Conservation (phyloP, 1,140 invertebrate genomes). For the Ruditapes philippinarum region DNA sequence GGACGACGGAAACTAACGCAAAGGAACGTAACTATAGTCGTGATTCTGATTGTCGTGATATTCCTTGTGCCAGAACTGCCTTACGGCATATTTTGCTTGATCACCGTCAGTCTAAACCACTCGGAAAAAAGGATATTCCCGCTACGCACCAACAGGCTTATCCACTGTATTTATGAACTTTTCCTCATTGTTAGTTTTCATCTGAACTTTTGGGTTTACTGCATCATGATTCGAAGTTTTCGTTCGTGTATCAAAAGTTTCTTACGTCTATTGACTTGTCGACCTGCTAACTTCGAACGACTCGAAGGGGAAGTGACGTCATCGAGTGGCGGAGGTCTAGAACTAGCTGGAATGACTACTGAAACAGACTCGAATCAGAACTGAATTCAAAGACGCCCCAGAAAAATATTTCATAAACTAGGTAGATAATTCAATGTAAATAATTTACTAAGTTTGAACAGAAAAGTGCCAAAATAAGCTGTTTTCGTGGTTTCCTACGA, state of each 20-base stretch:
- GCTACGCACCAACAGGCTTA: slow-evolving; percentile 35
- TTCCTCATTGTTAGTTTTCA: slow-evolving; percentile 42
- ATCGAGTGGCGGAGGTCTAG: slow-evolving; percentile 62
- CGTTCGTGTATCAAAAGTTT: background rate
- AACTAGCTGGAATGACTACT: slow-evolving; percentile 52
- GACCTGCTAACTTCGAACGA: background rate
- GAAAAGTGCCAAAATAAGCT: too few species aligned
- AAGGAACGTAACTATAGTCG: slow-evolving; percentile 24
- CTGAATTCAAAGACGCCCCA: background rate
- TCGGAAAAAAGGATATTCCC: background rate
- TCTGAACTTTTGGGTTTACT: slow-evolving; percentile 66
- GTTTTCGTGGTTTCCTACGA: too few species aligned
- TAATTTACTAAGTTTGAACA: too few species aligned
- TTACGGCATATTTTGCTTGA: slow-evolving; percentile 53
- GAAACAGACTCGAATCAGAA: background rate
- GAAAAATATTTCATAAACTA: too few species aligned
- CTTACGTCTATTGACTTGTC: background rate
- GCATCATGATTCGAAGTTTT: slow-evolving; percentile 28
- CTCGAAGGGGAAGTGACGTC: slow-evolving; percentile 21
- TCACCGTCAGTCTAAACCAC: slow-evolving; percentile 8
- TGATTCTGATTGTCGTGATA: slow-evolving; percentile 37
- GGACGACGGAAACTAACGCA: background rate
- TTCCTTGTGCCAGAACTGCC: slow-evolving; percentile 53
- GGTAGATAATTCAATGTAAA: too few species aligned
- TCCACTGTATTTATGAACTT: slow-evolving; percentile 40